These are phyloP conservation scores for Macroglossus sobrinus DNA, from an alignment of 2,113 vertebrate genomes.

Conservation along the genomic window DNA sequence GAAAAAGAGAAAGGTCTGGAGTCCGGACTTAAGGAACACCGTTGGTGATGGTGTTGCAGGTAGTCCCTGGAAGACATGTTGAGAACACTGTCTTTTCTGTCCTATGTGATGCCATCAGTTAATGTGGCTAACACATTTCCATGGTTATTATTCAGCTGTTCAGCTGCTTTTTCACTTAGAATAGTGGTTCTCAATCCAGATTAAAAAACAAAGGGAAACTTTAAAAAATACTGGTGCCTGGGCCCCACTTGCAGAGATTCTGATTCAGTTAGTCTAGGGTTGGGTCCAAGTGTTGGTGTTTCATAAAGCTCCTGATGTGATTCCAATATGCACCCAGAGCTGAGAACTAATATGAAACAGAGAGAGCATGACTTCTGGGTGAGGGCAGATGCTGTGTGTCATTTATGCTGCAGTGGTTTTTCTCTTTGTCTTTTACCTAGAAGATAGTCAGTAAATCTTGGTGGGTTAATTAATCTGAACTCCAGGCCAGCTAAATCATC, in stretches of 20 bases:
- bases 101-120: background rate
- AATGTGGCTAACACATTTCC: background rate
- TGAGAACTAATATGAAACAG: background rate
- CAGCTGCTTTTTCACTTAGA: background rate
- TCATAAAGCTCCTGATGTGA: background rate
- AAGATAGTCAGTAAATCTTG: background rate
- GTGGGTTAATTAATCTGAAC: background rate
- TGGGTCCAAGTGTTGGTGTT: background rate
- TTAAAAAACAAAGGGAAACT: background rate
- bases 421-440: background rate
- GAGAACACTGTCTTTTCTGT: background rate
- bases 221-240: background rate
- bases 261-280: background rate
- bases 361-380: background rate
- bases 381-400: background rate
- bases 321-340: background rate
- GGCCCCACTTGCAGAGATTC: background rate
- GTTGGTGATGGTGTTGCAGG: background rate
- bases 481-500: background rate
- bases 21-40: background rate
- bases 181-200: background rate
- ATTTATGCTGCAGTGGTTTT: background rate
- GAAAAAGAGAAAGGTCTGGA: background rate
- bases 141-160: background rate
- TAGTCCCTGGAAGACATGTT: background rate